Evolutionary conservation across 2,888 invertebrate species (phyloP).

Genomic region (Drosophila melanocephala): DNA sequence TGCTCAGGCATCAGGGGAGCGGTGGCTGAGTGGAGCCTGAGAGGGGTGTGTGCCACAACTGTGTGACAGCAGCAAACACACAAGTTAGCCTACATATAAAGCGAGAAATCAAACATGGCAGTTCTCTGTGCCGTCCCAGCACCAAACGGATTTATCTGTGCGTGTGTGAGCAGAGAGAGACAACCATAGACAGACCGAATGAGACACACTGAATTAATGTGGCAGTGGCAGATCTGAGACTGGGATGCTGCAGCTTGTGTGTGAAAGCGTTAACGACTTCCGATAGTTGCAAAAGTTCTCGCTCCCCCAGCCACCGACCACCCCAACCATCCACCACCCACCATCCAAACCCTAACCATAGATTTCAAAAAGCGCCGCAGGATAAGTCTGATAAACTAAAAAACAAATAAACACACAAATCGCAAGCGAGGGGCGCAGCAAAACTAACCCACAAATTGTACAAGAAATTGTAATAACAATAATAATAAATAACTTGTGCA

Average conservation of each 20-base stretch:
- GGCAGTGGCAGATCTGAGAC: conserved; percentile 36
- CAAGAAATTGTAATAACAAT: neutral
- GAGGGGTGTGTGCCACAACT: conserved; percentile 14
- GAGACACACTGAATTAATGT: conserved; percentile 38
- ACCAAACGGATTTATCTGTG: conserved; percentile 10
- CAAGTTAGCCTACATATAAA: conserved; percentile 73
- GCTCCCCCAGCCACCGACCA: conserved; percentile 11
- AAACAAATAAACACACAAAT: conserved; percentile 42
- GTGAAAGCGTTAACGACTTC: conserved; percentile 78
- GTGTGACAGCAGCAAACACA: conserved; percentile 73
- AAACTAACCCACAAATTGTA: neutral
- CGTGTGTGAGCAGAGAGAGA: conserved; percentile 15
- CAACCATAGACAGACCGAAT: conserved; percentile 5
- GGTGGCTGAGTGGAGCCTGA: neutral
- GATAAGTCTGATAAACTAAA: conserved; percentile 73
- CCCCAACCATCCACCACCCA: neutral
- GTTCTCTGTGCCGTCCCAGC: conserved; percentile 27
- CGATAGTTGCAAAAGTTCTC: conserved; percentile 74
- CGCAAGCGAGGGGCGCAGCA: conserved; percentile 41
- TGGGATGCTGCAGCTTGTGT: conserved; percentile 43
- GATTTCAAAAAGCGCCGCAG: conserved; percentile 67
- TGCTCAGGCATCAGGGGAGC: conserved; percentile 9
- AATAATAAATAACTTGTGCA: neutral
- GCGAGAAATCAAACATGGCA: conserved; percentile 78
- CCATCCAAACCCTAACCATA: conserved; percentile 32